Percentiles rank a stretch among this genome's conserved stretches.
Conservation (phyloP, 2,888 invertebrate species). For the Suillia variegata region DNA sequence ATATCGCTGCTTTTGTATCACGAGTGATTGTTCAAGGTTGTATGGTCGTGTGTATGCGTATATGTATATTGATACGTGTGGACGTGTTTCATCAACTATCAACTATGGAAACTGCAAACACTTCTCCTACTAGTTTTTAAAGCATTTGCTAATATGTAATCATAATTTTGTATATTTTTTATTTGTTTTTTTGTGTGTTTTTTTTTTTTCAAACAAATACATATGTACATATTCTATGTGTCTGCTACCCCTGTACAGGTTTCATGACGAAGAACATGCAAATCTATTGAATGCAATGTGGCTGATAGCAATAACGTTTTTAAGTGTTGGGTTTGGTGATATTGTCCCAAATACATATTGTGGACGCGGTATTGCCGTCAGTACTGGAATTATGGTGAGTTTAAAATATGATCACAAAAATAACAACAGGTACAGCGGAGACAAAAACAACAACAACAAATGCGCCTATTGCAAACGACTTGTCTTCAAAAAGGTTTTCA, state of each 20-base stretch:
- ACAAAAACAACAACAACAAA: slow-evolving; percentile 11
- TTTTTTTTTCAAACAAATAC: too few species aligned
- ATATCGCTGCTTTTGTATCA: too few species aligned
- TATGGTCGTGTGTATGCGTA: background rate
- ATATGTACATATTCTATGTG: slow-evolving; percentile 22
- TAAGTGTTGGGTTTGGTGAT: slow-evolving; percentile 99
- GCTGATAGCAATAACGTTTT: slow-evolving; percentile 99
- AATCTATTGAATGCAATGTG: slow-evolving; percentile 99
- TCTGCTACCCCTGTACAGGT: slow-evolving; percentile 66
- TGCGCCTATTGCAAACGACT: background rate
- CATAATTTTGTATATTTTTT: too few species aligned
- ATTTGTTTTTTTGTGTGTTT: too few species aligned
- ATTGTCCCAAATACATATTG: slow-evolving; percentile 99
- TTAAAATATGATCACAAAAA: slow-evolving; percentile 37
- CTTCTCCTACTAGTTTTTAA: slow-evolving; percentile 10
- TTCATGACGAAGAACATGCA: slow-evolving; percentile 98
- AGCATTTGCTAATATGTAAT: too few species aligned
- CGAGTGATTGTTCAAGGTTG: too few species aligned
- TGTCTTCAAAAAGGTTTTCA: too few species aligned
- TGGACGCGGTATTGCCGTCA: slow-evolving; percentile 98
- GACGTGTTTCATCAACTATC: background rate
- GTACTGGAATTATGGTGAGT: slow-evolving; percentile 99
- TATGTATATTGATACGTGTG: slow-evolving; percentile 5
- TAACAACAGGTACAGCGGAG: slow-evolving; percentile 15
- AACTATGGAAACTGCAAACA: slow-evolving; percentile 6